Base-by-base conservation (phyloP, 1,140 invertebrate genomes). In the Drosophila sucinea region DNA sequence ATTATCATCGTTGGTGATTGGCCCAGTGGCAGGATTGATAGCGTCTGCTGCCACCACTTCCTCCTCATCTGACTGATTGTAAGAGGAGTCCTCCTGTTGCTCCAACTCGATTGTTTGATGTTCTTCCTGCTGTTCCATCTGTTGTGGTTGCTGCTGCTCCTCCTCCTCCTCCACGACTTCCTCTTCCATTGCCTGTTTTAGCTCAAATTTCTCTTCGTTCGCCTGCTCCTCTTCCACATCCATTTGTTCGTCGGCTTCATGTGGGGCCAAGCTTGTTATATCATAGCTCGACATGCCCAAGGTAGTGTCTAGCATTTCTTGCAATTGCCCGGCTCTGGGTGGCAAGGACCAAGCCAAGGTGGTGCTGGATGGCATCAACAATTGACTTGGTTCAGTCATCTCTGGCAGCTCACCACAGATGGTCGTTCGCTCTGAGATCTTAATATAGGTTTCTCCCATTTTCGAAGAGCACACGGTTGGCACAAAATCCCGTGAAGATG, bases 251-350 rank as follows among this genome's bases (percentile, higher is more conserved):
- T 4, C 29, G 3, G 35, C 38, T 7, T 40, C 11, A 4, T 40
- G 7, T 32, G 27, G 54, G 17, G 75, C 78, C 41, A 60, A 1
- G 0, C 74, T 32, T 0, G 83, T 84, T 10, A 81, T 60, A 27
- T 91, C 90, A 33, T 90, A 91, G 7, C 67, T 78, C 58, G 89
- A 81, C 90, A 91, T 91, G 25, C 72, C 82, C 55, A 91, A 62
- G 2, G 90, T 91, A 7, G 90, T 91, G 62, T 91, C 82, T 17
- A 90, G n/a, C 70, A 90, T 74, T 11, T 73, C 70, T 0, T 32
- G 47, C 1, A 41, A 27, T n/a, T 68, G 79, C 0, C 41, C 33
- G 10, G 30, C 8, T 23, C 27, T 1, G 2, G 38, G 8, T 7
- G 63, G 81, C 67, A 70, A 35, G 4, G 81, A 56, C 77, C 67